Base-by-base conservation (phyloP, 2,888 invertebrate genomes). In the Nasonovia ribisnigri region DNA sequence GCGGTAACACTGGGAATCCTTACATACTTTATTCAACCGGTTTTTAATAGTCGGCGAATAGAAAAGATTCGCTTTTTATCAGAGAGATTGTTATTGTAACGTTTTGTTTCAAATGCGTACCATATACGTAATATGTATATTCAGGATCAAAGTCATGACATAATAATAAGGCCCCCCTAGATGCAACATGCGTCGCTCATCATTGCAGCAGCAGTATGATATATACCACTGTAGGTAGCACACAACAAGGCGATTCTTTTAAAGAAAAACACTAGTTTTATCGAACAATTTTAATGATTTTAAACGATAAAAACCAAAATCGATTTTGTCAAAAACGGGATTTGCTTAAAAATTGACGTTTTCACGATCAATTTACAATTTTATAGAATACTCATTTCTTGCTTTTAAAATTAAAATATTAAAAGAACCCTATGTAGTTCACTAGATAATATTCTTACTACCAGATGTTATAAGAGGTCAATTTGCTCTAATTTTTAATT, bases 1-100 rank as follows among this genome's bases (percentile, higher is more conserved):
- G 92, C 20, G 54, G 54, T 88, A 77, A 77, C 92, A 77, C 86
- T n/a, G 36, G 36, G 77, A 36, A 77, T 77, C 77, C 36, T 36
- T 43, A 24, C n/a, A 43, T 54, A 84, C 46, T 54, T 3, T 77
- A 36, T 20, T 20, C 36, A 77, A 77, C 77, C 77, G 77, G 77
- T 77, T 77, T 77, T 77, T 77, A 8, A 20, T 46, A 29, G 42
- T 29, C 26, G 43, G 43, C 13, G 24, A 51, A 77, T 51, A 48
- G n/a, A 46, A 29, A 86, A 43, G 43, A 86, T 77, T 77, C 77
- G 20, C 16, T 77, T 36, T 77, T 77, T 77, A 77, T 16, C 36
- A 20, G 36, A 3, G 20, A 36, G 24, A 36, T 67, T 0, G 67
- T 67, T 67, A 67, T 67, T 6, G n/a, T 77, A 24, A 86, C 26